Percentiles rank a stretch among this genome's conserved stretches.
Conservation (phyloP, 2,888 invertebrate species). For the Watsonalla cultraria region DNA sequence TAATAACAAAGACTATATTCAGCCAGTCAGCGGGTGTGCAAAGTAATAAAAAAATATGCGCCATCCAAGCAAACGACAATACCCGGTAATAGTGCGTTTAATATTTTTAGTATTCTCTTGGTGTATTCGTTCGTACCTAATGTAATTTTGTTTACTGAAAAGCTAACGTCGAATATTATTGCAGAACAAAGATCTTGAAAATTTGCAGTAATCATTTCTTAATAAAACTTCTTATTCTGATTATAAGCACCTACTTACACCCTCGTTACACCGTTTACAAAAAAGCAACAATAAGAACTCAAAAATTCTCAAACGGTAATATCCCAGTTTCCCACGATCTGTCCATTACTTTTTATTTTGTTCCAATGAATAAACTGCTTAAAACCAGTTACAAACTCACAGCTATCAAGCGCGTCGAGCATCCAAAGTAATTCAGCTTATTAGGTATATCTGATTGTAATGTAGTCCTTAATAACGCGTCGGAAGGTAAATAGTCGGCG, state of each 20-base stretch:
- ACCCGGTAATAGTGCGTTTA: background rate
- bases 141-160: no score
- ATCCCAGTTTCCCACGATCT: no score
- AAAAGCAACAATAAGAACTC: no score
- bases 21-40: slow-evolving; percentile 4
- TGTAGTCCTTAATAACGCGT: slow-evolving; percentile 52
- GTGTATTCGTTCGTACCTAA: no score
- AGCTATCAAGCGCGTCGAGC: background rate
- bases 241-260: no score
- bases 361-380: background rate
- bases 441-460: slow-evolving; percentile 38
- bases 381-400: background rate
- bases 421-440: slow-evolving; percentile 8
- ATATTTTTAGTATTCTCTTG: background rate
- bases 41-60: slow-evolving; percentile 6
- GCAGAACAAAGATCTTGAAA: no score
- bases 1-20: slow-evolving; percentile 18
- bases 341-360: no score
- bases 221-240: no score
- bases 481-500: slow-evolving; percentile 37
- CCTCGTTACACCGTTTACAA: no score
- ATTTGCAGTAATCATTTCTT: no score
- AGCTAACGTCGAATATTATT: no score
- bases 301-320: no score
- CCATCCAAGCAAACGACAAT: slow-evolving; percentile 1